phyloP scores from a whole-genome alignment of 2,797 vertebrate genomes.

The Poeciliopsis paucimaculata region DNA sequence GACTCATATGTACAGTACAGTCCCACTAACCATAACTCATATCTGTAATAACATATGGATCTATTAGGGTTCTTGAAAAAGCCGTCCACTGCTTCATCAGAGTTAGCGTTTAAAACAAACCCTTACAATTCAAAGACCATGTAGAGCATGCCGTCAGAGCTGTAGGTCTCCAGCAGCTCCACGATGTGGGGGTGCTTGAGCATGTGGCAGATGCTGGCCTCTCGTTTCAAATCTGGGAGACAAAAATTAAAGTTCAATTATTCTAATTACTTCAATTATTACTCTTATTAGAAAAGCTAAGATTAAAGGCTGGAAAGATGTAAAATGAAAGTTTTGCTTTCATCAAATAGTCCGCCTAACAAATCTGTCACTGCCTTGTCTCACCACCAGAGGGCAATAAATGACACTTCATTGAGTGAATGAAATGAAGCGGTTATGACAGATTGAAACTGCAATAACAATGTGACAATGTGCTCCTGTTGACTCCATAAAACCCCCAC shows the following conservation, averaged over 20 bases:
- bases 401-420: conserved; percentile 4
- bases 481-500: conserved; percentile 63
- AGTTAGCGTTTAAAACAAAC: not conserved
- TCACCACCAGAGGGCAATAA: conserved; percentile 50
- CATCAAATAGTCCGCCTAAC: not conserved
- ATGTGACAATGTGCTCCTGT: conserved; percentile 49
- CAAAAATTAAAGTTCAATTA: conserved; percentile 10
- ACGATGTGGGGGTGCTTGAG: conserved; percentile 99
- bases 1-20: not conserved
- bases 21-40: not conserved
- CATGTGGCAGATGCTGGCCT: conserved; percentile 99
- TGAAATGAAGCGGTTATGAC: conserved; percentile 2
- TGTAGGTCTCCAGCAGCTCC: conserved; percentile 98
- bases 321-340: not conserved
- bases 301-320: not conserved
- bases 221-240: conserved; percentile 93
- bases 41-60: not conserved
- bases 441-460: conserved; percentile 14
- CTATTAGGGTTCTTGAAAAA: not conserved
- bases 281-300: not conserved
- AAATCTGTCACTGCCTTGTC: not conserved
- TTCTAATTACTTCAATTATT: conserved; percentile 4
- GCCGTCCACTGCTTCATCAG: not conserved
- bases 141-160: conserved; percentile 99
- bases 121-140: conserved; percentile 99